These are phyloP conservation scores for Ophiothrix spiculata DNA, from an alignment of 35 echinoderm and acorn worm species.

Conservation along the genomic window DNA sequence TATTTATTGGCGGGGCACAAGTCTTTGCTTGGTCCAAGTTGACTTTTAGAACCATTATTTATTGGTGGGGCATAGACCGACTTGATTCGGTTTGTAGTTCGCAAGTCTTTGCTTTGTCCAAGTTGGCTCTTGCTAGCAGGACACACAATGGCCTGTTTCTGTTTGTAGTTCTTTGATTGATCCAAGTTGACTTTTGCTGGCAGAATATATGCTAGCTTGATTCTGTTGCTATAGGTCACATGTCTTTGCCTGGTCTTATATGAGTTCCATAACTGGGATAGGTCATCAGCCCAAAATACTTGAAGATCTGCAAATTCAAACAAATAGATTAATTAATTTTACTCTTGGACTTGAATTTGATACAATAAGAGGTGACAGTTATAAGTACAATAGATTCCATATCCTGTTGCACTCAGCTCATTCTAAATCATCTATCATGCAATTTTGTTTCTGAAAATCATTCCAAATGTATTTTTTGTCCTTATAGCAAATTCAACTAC, in stretches of 20 bases:
- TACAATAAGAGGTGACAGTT: neutral
- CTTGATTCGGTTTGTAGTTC: too few species aligned
- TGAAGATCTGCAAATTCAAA: slow-evolving; percentile 78
- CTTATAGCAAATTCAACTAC: neutral
- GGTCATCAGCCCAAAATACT: slow-evolving; percentile 78
- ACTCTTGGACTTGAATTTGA: neutral
- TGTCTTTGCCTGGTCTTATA: slow-evolving; percentile 67
- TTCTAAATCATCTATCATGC: neutral
- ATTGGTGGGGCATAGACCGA: too few species aligned
- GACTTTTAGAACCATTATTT: too few species aligned
- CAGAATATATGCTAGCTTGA: too few species aligned
- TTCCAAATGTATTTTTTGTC: neutral
- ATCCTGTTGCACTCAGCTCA: neutral
- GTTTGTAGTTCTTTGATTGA: too few species aligned
- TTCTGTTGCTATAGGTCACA: too few species aligned
- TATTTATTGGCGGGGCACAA: too few species aligned
- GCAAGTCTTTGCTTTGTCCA: too few species aligned
- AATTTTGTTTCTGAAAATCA: neutral
- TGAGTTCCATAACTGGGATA: slow-evolving; percentile 91
- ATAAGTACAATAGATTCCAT: neutral
- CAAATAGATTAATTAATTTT: neutral
- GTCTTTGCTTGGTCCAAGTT: too few species aligned
- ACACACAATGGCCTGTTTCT: too few species aligned
- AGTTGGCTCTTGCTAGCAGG: too few species aligned
- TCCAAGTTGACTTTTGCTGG: too few species aligned